phyloP scores from a whole-genome alignment of 1,140 invertebrate species.

The Carposina sasakii region DNA sequence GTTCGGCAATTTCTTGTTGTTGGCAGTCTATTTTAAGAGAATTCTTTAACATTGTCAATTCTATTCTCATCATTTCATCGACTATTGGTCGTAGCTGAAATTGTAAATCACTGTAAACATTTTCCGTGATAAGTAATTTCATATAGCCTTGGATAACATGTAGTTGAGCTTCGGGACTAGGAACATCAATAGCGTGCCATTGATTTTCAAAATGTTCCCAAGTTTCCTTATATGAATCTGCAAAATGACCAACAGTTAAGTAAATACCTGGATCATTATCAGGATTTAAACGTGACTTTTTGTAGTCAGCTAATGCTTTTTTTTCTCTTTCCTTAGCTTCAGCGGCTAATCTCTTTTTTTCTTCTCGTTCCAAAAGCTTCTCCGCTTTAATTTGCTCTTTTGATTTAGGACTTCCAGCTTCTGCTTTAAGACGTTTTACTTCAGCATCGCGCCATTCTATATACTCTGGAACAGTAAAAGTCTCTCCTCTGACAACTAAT shows the following conservation, averaged over 20 bases:
- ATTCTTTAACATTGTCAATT: constrained; percentile 45
- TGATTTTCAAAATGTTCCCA: constrained; percentile 50
- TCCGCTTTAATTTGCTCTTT: constrained; percentile 63
- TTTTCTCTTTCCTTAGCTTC: constrained; percentile 49
- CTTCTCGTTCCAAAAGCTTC: constrained; percentile 42
- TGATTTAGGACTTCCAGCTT: constrained; percentile 41
- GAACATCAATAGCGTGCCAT: constrained; percentile 44
- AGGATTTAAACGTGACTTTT: constrained; percentile 53
- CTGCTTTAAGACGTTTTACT: constrained; percentile 51
- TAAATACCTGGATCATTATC: constrained; percentile 59
- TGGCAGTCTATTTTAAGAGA: constrained; percentile 48
- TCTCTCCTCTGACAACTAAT: constrained; percentile 57
- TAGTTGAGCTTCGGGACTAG: constrained; percentile 25
- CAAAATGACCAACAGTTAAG: constrained; percentile 31
- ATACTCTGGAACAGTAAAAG: constrained; percentile 56
- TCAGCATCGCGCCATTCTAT: constrained; percentile 48
- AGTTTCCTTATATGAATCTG: constrained; percentile 31
- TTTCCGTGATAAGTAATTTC: constrained; percentile 46
- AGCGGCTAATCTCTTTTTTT: constrained; percentile 43
- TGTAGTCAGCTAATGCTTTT: constrained; percentile 51
- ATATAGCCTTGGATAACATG: constrained; percentile 52
- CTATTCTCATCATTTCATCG: constrained; percentile 61
- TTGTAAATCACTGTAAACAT: constrained; percentile 46
- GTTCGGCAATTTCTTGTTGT: constrained; percentile 31
- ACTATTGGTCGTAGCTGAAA: constrained; percentile 51